Evolutionary conservation across 2,113 vertebrate species (phyloP), one percentile per base, ranked within the genome.

Genomic region (Hippolais icterina): DNA sequence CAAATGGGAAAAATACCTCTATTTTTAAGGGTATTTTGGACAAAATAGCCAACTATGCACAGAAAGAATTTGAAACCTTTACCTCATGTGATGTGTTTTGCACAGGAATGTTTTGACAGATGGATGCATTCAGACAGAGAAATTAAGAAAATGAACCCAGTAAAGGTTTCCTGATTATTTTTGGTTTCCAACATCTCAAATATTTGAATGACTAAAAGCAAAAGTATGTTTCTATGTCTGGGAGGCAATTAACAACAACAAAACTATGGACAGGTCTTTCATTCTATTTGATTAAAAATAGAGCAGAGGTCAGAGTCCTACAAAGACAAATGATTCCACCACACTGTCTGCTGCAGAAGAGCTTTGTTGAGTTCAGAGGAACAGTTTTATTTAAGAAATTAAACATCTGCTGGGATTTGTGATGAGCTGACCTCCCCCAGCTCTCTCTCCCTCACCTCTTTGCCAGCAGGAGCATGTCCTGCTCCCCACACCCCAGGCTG

Each of bases 21-120:
- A 33, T 65, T 88, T 94, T 83, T 31, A 56, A 70, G 33, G 52
- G 47, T 7, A 15, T 39, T 90, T 78, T 81, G 18, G 56, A 78
- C 37, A 81, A 95, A 94, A 41, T 42, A 44, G 16, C 27, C 52
- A 83, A 57, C 41, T 46, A 29, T 29, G 37, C 50, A 35, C 39
- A 71, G 52, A 63, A 92, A 41, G 63, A 91, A 93, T 75, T 63
- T 57, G 54, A 94, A 93, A 63, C 28, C 52, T 70, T 54, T 72
- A 61, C 56, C 49, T 83, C 18, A 2, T 20, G 52, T 52, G 63
- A 31, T 0, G 0, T 81, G 56, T 57, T 88, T 86, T 68, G 37
- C 56, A 60, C 60, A 92, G 65, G 79, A 92, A 92, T 90, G 76
- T 95, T 96, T 93, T 83, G 60, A 96, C 95, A 96, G 88, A 88